Evolutionary conservation across 2,888 invertebrate genomes (phyloP).

Genomic region (Hesperia comma): DNA sequence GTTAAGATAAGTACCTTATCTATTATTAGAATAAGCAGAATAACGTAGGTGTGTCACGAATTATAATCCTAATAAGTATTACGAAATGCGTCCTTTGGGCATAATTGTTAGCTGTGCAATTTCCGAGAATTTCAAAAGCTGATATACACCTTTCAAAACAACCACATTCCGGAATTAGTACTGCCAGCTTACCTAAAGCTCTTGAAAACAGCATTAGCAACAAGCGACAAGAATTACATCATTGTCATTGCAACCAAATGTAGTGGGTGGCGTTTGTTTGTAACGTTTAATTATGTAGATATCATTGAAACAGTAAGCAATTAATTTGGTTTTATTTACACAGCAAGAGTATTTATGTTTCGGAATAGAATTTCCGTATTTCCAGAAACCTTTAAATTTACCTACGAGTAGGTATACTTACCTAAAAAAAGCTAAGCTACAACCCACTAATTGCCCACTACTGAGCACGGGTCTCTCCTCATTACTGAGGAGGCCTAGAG

Average conservation of each 20-base stretch:
- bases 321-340: background rate
- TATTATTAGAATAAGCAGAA: too few relatives aligned
- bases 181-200: constrained; percentile 31
- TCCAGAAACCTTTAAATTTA: background rate
- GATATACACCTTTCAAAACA: constrained; percentile 44
- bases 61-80: background rate
- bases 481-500: too few relatives aligned
- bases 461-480: too few relatives aligned
- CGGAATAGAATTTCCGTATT: background rate
- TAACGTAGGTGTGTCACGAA: too few relatives aligned
- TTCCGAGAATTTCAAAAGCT: constrained; percentile 40
- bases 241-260: constrained; percentile 41
- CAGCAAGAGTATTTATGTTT: background rate
- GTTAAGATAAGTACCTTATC: too few relatives aligned
- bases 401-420: background rate
- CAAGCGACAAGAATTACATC: constrained; percentile 54
- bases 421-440: too few relatives aligned
- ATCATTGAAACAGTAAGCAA: background rate
- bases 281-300: constrained; percentile 18
- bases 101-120: constrained; percentile 7
- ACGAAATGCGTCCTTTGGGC: background rate
- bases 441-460: too few relatives aligned
- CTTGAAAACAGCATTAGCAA: constrained; percentile 46
- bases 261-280: constrained; percentile 31
- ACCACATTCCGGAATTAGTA: constrained; percentile 41